phyloP scores from a whole-genome alignment of 1,140 invertebrate genomes.

The Drosophila miranda region DNA sequence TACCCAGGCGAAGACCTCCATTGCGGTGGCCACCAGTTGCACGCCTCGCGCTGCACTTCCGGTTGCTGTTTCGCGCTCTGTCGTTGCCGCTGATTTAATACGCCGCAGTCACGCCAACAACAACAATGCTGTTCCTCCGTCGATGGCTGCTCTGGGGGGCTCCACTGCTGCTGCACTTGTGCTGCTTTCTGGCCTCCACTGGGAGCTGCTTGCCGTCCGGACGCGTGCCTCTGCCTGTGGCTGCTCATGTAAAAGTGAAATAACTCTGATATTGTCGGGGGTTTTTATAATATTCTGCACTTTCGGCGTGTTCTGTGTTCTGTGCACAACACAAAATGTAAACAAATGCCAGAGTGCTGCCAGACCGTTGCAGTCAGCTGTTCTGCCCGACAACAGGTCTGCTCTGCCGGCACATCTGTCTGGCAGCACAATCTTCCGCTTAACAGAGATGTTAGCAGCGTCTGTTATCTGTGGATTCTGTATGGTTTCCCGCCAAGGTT shows the following conservation, averaged over 20 bases:
- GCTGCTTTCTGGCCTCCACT: conserved; percentile 9
- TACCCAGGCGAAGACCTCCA: conserved; percentile 70
- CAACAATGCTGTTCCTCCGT: conserved; percentile 38
- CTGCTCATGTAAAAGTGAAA: conserved; percentile 75
- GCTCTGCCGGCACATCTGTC: background rate
- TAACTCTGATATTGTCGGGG: conserved; percentile 66
- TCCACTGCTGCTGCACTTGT: background rate
- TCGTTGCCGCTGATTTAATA: conserved; percentile 67
- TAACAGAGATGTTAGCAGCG: too few species aligned
- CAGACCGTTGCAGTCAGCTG: conserved; percentile 3
- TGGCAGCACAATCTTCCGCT: too few species aligned
- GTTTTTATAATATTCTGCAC: conserved; percentile 11
- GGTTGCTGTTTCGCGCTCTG: conserved; percentile 65
- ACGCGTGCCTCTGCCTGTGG: conserved; percentile 36
- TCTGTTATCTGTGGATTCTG: too few species aligned
- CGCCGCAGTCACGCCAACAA: conserved; percentile 68
- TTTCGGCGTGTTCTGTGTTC: background rate
- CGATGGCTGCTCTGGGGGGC: background rate
- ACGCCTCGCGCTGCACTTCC: conserved; percentile 60
- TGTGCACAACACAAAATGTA: conserved; percentile 20
- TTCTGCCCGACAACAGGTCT: conserved; percentile 4
- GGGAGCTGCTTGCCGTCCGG: conserved; percentile 24
- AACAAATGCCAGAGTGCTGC: conserved; percentile 20
- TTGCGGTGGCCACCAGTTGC: conserved; percentile 64
- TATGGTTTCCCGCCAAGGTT: too few species aligned